These are phyloP conservation scores for Popillia japonica DNA, from an alignment of 1,140 invertebrate species.

Conservation along the genomic window DNA sequence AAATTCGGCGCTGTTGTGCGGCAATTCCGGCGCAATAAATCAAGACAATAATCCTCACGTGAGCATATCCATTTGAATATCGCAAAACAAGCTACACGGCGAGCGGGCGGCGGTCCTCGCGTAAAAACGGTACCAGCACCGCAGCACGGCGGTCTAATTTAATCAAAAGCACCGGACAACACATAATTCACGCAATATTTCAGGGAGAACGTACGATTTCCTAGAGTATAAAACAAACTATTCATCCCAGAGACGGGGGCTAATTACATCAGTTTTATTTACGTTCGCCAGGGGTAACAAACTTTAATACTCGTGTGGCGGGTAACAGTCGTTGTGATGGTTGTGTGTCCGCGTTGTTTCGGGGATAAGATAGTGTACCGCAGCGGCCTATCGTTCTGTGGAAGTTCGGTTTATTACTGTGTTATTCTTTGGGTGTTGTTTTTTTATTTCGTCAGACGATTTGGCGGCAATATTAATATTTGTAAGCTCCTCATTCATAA, in stretches of 20 bases:
- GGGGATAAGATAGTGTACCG: no score
- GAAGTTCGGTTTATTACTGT: no score
- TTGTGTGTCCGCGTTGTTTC: no score
- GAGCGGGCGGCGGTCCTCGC: background rate
- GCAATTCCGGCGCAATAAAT: background rate
- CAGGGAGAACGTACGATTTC: background rate
- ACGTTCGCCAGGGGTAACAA: conserved; percentile 27
- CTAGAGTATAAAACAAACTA: background rate
- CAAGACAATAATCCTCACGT: background rate
- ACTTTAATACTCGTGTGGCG: background rate
- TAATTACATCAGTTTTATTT: conserved; percentile 30
- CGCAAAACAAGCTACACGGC: background rate
- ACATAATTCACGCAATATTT: conserved; percentile 7
- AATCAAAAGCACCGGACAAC: background rate
- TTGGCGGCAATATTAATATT: no score
- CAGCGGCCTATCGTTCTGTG: no score
- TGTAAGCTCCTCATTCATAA: no score
- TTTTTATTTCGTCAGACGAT: no score
- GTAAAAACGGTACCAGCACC: background rate
- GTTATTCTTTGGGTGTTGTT: no score
- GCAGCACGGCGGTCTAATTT: conserved; percentile 2
- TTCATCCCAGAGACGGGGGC: background rate
- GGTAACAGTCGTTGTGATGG: background rate
- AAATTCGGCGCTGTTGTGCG: background rate
- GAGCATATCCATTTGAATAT: background rate